Evolutionary conservation across 2,888 invertebrate genomes (phyloP).

Genomic region (Drosophila trichaetosa): DNA sequence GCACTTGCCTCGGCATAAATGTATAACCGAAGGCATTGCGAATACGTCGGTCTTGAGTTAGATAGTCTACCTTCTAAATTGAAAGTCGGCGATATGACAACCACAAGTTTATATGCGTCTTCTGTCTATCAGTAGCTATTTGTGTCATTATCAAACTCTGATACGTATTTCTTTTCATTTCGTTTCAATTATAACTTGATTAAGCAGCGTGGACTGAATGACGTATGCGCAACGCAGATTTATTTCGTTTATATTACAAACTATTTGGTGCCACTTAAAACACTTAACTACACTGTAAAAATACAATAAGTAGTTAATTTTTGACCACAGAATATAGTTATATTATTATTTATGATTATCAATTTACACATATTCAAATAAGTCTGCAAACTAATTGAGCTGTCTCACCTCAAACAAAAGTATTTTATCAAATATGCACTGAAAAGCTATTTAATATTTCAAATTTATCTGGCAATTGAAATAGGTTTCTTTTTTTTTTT

Average conservation of each 20-base stretch:
- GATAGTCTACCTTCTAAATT: conserved; percentile 5
- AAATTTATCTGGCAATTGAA: not conserved
- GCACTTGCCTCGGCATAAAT: not conserved
- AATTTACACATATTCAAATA: not conserved
- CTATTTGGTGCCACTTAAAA: conserved; percentile 1
- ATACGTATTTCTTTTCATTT: not conserved
- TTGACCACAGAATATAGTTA: not conserved
- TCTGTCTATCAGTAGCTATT: conserved; percentile 12
- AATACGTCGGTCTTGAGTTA: not conserved
- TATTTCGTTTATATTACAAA: not conserved
- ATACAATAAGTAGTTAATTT: no score
- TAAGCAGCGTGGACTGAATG: not conserved
- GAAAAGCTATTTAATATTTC: not conserved
- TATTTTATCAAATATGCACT: not conserved
- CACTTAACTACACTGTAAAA: no score
- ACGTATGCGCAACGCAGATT: conserved; percentile 21
- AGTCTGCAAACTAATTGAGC: not conserved
- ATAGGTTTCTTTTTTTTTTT: not conserved
- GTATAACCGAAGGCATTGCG: not conserved
- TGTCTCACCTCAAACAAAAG: not conserved
- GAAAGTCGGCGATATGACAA: conserved; percentile 9
- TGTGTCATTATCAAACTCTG: conserved; percentile 17
- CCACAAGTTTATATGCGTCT: conserved; percentile 14
- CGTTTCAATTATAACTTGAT: conserved; percentile 3
- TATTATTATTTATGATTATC: not conserved